These are phyloP conservation scores for Agonum fuliginosum DNA, from an alignment of 2,888 invertebrate genomes.

Conservation along the genomic window DNA sequence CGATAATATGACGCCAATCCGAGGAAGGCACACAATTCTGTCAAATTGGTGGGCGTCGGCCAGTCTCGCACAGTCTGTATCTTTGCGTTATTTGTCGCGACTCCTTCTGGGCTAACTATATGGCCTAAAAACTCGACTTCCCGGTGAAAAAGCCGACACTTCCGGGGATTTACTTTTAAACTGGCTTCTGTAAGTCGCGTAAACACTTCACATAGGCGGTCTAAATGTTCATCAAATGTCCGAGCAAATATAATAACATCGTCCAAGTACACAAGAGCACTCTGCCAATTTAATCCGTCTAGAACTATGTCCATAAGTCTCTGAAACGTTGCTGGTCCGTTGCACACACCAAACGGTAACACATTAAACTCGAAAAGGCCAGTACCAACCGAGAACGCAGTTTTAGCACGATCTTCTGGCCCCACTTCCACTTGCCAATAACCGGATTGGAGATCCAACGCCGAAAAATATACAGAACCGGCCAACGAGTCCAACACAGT, in stretches of 20 bases:
- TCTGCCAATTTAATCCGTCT: conserved; percentile 60
- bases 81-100: background rate
- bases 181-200: conserved; percentile 59
- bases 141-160: conserved; percentile 53
- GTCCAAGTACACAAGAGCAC: conserved; percentile 60
- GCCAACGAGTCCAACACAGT: background rate
- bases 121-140: conserved; percentile 4
- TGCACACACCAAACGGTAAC: conserved; percentile 36
- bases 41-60: background rate
- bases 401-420: conserved; percentile 7
- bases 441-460: background rate
- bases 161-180: conserved; percentile 61
- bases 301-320: conserved; percentile 61
- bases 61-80: background rate
- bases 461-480: background rate
- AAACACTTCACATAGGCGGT: conserved; percentile 60
- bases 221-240: conserved; percentile 60
- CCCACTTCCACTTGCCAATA: conserved; percentile 21
- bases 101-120: background rate
- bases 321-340: conserved; percentile 61
- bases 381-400: background rate
- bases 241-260: conserved; percentile 47
- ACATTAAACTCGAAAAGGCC: conserved; percentile 12
- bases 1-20: background rate
- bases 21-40: background rate